phyloP scores from a whole-genome alignment of 1,140 invertebrate species.

The Drosophila murphyi region DNA sequence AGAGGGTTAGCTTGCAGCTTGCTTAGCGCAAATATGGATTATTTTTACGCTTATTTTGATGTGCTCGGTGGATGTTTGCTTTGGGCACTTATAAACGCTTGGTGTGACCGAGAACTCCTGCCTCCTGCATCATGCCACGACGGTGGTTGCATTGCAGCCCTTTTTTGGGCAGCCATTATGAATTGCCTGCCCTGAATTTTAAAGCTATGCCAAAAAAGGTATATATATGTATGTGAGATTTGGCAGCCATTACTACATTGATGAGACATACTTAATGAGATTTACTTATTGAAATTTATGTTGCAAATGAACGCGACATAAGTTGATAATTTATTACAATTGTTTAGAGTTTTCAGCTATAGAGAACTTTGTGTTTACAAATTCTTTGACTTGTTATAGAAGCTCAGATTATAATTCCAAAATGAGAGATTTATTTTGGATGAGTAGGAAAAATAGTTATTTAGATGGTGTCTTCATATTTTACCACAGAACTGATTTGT shows the following conservation, averaged over 20 bases:
- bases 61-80: conserved; percentile 83
- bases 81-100: conserved; percentile 81
- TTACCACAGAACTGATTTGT: too few species aligned
- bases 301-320: neutral
- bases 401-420: too few species aligned
- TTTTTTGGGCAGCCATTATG: conserved; percentile 51
- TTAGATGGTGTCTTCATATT: too few species aligned
- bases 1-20: conserved; percentile 57
- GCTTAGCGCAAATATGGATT: conserved; percentile 80
- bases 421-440: too few species aligned
- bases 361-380: too few species aligned
- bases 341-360: neutral
- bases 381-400: too few species aligned
- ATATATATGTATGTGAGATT: neutral
- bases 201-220: neutral
- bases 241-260: conserved; percentile 17
- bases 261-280: conserved; percentile 34
- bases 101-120: conserved; percentile 64
- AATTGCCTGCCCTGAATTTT: conserved; percentile 31
- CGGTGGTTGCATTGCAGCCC: conserved; percentile 18
- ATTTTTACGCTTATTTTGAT: conserved; percentile 81
- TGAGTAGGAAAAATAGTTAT: too few species aligned
- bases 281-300: conserved; percentile 23
- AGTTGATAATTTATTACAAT: neutral
- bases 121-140: neutral